Base-by-base conservation (phyloP, 2,888 invertebrate species). In the Odiellus spinosus region DNA sequence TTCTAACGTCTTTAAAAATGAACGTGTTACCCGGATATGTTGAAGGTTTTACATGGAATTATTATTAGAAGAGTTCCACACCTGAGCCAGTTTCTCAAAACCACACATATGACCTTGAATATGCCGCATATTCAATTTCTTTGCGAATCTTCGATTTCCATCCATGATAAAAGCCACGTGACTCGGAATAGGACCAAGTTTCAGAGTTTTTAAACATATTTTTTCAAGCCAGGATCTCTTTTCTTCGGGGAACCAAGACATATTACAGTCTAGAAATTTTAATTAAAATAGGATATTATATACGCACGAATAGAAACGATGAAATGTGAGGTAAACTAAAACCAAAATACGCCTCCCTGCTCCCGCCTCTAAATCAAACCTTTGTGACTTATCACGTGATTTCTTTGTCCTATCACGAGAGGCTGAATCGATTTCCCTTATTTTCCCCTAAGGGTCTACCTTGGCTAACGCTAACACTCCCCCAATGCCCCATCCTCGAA, bases 141-240 rank as follows among this genome's bases (percentile, higher is more conserved):
- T 77, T 0, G 96, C 96, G 68, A 77, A 98, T 45, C 96, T 74
- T 46, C 96, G 74, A 67, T 98, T 98, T 5, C 96, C 96, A 69
- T 98, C 96, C 95, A 98, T 96, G 52, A 98, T 96, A 62, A 98
- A 82, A 1, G 95, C 95, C 54, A 98, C 73, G 67, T 98, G 98
- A 52, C 76, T 74, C 0, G 96, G 96, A 49, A 95, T 70, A 26
- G 78, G 75, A 3, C 91, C 91, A 34, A 77, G 76, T 66, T 78
- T 82, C 18, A 90, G 68, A 8, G 93, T 71, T 55, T 75, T 75
- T 20, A 79, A 69, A 58, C 80, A 81, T 44, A 84, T 68, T 44
- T 73, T 71, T 70, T 91, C 84, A 48, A 82, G 69, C 75, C 80
- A 82, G 14, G 50, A 75, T 75, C 57, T 40, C 20, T 48, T 49